These are phyloP conservation scores for Enoplosus armatus DNA, from an alignment of 2,797 vertebrate species.

Conservation along the genomic window DNA sequence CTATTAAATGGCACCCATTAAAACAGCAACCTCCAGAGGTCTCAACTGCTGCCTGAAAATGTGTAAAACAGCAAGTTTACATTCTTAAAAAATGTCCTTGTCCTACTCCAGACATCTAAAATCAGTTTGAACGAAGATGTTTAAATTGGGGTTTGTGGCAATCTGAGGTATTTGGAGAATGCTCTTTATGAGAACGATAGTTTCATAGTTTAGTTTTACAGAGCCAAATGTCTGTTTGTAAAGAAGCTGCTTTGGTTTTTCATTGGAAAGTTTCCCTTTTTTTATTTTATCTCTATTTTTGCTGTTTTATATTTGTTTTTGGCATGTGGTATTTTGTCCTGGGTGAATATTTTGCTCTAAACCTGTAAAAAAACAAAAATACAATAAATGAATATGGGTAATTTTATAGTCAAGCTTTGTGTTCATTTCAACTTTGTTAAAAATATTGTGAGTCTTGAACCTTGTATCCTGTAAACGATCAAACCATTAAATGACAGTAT, in stretches of 20 bases:
- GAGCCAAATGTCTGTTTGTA: constrained; percentile 1
- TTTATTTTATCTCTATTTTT: not conserved
- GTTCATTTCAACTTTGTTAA: not conserved
- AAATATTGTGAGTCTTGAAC: not conserved
- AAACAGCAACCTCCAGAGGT: constrained; percentile 1
- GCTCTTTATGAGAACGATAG: constrained; percentile 18
- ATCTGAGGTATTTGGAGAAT: constrained; percentile 30
- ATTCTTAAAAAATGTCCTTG: constrained; percentile 5
- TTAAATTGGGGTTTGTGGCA: constrained; percentile 41
- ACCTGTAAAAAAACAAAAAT: not conserved
- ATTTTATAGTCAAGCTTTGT: not conserved
- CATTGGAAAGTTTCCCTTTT: not conserved
- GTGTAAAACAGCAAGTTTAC: constrained; percentile 10
- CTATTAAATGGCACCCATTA: constrained; percentile 3
- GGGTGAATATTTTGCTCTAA: constrained; percentile 1
- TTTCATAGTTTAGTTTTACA: constrained; percentile 7
- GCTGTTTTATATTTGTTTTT: not conserved
- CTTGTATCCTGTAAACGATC: not conserved
- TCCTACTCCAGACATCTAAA: constrained; percentile 27
- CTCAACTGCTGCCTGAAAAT: constrained; percentile 9
- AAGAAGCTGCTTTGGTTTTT: constrained; percentile 4
- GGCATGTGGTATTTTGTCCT: not conserved
- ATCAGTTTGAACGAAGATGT: constrained; percentile 25
- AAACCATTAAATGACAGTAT: not conserved
- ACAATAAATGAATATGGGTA: too few species aligned